phyloP scores from a whole-genome alignment of 2,113 vertebrate species.

The Daboia siamensis region DNA sequence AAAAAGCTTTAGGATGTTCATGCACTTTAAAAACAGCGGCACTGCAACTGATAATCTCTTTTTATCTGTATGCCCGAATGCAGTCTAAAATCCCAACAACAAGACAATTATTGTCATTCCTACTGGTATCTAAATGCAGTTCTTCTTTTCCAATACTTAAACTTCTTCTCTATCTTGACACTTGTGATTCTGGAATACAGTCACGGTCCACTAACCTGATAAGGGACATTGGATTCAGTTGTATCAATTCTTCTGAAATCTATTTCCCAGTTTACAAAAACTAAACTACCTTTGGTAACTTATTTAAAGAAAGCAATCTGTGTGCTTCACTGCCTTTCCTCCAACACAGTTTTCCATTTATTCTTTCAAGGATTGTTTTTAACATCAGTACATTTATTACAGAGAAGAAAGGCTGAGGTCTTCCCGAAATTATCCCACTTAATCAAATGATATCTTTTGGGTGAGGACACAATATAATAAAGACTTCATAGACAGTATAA shows the following conservation, averaged over 20 bases:
- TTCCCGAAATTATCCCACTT: accelerated
- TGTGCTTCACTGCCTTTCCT: constrained; percentile 45
- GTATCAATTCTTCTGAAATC: constrained; percentile 36
- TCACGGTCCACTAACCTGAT: constrained; percentile 45
- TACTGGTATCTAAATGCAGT: constrained; percentile 15
- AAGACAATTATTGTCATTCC: neutral
- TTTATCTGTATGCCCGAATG: neutral
- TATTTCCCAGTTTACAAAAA: constrained; percentile 58
- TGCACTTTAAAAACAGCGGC: neutral
- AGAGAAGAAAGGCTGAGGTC: neutral
- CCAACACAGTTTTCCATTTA: constrained; percentile 38
- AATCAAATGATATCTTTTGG: neutral
- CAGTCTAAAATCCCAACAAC: neutral
- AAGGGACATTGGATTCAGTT: constrained; percentile 47
- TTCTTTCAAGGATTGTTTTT: constrained; percentile 32
- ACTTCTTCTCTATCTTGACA: constrained; percentile 35
- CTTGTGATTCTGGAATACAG: constrained; percentile 5
- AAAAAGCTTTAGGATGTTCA: neutral
- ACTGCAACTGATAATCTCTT: neutral
- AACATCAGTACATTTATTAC: neutral
- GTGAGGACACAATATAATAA: neutral
- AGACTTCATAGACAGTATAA: neutral
- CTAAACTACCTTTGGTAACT: constrained; percentile 53
- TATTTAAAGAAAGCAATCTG: constrained; percentile 56
- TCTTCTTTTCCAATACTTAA: constrained; percentile 23